phyloP scores from a whole-genome alignment of 2,888 invertebrate genomes.

The Drosophila putrida region DNA sequence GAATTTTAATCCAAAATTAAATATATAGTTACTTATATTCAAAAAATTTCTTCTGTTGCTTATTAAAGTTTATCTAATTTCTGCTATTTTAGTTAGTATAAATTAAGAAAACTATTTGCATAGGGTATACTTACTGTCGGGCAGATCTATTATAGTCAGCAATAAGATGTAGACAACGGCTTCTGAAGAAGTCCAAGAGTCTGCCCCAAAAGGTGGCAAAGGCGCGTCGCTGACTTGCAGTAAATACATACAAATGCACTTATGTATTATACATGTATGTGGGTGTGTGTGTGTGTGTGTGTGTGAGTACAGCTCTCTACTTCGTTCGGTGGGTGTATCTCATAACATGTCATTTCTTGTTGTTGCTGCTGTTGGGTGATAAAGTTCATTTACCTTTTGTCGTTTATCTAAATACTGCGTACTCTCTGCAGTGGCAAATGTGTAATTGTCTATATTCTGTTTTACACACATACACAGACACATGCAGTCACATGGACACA shows the following conservation, averaged over 20 bases:
- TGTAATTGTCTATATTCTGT: conserved; percentile 78
- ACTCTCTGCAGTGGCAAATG: conserved; percentile 65
- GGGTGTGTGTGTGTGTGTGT: neutral
- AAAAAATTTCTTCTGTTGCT: neutral
- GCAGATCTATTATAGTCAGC: neutral
- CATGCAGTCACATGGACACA: conserved; percentile 22
- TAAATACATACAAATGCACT: conserved; percentile 33
- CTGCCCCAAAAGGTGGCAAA: conserved; percentile 58
- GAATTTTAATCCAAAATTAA: too few species aligned
- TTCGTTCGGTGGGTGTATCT: conserved; percentile 11
- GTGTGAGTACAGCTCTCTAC: neutral
- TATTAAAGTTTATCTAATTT: neutral
- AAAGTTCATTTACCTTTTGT: conserved; percentile 78
- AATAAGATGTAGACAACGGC: conserved; percentile 26
- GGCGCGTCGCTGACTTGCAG: conserved; percentile 39
- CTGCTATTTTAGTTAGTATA: neutral
- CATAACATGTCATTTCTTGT: conserved; percentile 59
- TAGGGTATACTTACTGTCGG: conserved; percentile 18
- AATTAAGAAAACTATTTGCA: neutral
- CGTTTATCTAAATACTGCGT: conserved; percentile 74
- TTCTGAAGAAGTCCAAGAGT: conserved; percentile 49
- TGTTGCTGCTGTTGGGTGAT: conserved; percentile 66
- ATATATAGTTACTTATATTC: neutral
- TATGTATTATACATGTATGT: conserved; percentile 1
- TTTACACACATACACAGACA: conserved; percentile 44